These are phyloP conservation scores for Lophotis ruficrista DNA, from an alignment of 2,113 vertebrate species.

Conservation along the genomic window DNA sequence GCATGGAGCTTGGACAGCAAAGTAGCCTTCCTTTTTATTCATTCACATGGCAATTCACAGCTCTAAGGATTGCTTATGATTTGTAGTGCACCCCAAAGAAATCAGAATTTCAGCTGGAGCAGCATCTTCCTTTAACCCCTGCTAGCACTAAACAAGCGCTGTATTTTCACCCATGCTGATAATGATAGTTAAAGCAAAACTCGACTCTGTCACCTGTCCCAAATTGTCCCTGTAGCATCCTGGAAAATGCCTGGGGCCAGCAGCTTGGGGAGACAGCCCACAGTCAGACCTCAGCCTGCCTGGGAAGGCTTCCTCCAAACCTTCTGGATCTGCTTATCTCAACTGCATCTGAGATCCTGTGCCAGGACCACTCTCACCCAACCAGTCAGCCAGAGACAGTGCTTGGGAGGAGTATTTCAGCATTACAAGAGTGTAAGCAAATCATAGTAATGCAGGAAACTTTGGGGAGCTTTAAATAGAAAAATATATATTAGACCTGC, in stretches of 20 bases:
- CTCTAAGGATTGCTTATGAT: background rate
- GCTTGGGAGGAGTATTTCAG: background rate
- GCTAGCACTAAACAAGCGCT: background rate
- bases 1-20: background rate
- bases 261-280: background rate
- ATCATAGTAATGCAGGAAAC: background rate
- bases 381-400: background rate
- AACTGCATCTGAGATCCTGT: background rate
- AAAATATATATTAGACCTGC: background rate
- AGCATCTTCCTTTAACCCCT: background rate
- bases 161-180: background rate
- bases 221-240: background rate
- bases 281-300: fast-evolving
- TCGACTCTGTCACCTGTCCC: fast-evolving
- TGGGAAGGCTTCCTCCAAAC: background rate
- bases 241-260: background rate
- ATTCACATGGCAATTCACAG: slow-evolving; percentile 24
- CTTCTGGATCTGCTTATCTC: background rate
- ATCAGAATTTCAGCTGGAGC: background rate
- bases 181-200: background rate
- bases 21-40: slow-evolving; percentile 28
- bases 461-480: background rate
- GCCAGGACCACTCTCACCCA: background rate
- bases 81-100: background rate
- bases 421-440: background rate